phyloP scores from a whole-genome alignment of 2,113 vertebrate genomes.

The Onychostoma macrolepis region DNA sequence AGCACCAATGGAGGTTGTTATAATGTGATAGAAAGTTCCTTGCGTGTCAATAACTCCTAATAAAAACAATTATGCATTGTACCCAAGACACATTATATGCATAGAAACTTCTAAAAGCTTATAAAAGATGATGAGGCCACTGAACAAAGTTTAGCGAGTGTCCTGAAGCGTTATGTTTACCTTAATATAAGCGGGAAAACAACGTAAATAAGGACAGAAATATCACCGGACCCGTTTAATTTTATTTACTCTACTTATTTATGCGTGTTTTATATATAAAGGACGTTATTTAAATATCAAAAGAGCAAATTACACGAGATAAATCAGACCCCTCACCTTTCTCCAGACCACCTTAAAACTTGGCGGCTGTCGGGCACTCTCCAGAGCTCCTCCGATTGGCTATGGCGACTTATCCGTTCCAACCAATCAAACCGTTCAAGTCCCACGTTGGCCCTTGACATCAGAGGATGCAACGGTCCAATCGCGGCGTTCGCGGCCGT shows the following conservation, averaged over 20 bases:
- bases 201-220: neutral
- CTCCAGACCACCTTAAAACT: slow-evolving; percentile 76
- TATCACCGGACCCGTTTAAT: neutral
- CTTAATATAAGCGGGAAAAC: neutral
- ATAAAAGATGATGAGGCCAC: neutral
- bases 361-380: slow-evolving; percentile 48
- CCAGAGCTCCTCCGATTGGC: slow-evolving; percentile 65
- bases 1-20: too few species aligned
- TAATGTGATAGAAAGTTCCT: neutral
- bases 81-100: neutral
- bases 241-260: neutral
- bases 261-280: neutral
- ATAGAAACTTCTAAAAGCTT: neutral
- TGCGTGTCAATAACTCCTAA: neutral
- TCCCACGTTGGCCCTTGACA: slow-evolving; percentile 78
- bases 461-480: slow-evolving; percentile 56
- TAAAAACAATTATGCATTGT: neutral
- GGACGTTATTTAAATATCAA: slow-evolving; percentile 4
- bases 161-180: neutral
- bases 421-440: slow-evolving; percentile 59
- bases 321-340: neutral
- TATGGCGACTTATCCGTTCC: neutral
- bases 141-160: neutral
- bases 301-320: neutral
- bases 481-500: slow-evolving; percentile 52